These are phyloP conservation scores for Choloepus didactylus DNA, from an alignment of 2,797 vertebrate genomes.

Conservation along the genomic window DNA sequence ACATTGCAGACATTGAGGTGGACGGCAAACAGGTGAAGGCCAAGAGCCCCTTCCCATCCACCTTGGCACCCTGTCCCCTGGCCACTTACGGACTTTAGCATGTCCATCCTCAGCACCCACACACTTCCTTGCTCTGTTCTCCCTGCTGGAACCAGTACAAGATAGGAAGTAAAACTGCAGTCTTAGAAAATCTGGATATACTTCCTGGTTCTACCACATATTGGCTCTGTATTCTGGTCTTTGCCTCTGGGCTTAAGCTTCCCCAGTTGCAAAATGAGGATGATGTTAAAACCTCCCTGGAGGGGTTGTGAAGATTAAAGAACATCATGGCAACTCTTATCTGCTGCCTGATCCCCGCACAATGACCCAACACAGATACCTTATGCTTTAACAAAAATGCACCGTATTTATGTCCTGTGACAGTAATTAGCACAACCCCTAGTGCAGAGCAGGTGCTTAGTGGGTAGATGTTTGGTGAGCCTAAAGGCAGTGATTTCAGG, in stretches of 20 bases:
- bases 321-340: background rate
- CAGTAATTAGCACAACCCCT: background rate
- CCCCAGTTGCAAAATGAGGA: background rate
- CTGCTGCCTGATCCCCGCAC: background rate
- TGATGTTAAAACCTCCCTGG: background rate
- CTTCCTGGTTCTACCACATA: background rate
- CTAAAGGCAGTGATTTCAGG: background rate
- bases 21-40: constrained; percentile 95
- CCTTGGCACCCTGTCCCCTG: background rate
- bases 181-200: background rate
- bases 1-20: constrained; percentile 99
- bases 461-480: background rate
- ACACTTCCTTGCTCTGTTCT: background rate
- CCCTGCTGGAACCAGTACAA: background rate
- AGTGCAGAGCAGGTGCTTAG: background rate
- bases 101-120: background rate
- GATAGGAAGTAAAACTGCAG: background rate
- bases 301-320: background rate
- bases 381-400: background rate
- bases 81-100: no score
- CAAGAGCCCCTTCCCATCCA: background rate
- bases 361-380: background rate
- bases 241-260: background rate
- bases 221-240: background rate
- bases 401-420: background rate